Percentiles rank a stretch among this genome's conserved stretches.
phyloP scores from a whole-genome alignment of 1,140 invertebrate genomes.

The Brachionus plicatilis region DNA sequence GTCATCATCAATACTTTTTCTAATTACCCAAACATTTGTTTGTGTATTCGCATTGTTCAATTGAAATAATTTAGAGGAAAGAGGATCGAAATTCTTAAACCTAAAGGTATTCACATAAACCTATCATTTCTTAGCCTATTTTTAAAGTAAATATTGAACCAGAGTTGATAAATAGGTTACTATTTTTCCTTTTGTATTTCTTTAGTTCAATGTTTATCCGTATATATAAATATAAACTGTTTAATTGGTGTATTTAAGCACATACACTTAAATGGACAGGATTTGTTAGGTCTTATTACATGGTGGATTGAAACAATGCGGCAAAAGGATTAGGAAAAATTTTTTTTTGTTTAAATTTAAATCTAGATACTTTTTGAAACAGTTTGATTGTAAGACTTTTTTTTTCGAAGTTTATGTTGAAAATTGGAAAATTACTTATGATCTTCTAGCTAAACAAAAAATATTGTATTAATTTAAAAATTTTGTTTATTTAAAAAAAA shows the following conservation, averaged over 20 bases:
- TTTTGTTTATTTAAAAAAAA: not conserved
- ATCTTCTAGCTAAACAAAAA: too few relatives aligned
- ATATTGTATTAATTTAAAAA: not conserved
- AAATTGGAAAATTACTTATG: too few relatives aligned
- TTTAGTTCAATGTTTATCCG: not conserved
- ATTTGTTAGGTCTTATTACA: not conserved
- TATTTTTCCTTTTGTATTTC: not conserved
- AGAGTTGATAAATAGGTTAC: not conserved
- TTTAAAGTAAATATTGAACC: constrained; percentile 31
- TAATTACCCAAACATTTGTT: not conserved
- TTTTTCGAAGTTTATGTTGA: too few relatives aligned
- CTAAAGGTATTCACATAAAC: not conserved
- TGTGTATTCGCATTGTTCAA: constrained; percentile 11
- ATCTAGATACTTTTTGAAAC: not conserved
- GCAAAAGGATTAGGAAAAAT: not conserved
- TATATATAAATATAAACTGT: not conserved
- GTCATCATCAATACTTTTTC: not conserved
- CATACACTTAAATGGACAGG: not conserved
- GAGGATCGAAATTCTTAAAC: not conserved
- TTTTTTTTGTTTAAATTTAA: not conserved
- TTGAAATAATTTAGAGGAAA: not conserved
- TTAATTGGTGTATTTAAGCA: not conserved
- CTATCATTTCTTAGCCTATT: constrained; percentile 18
- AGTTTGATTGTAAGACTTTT: not conserved
- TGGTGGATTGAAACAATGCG: not conserved